A percentile compares a stretch with the other conserved stretches of the same genome.
Evolutionary conservation across 53 echinoderm and acorn worm species (phyloP).

Genomic region (Pentamera pediparva): DNA sequence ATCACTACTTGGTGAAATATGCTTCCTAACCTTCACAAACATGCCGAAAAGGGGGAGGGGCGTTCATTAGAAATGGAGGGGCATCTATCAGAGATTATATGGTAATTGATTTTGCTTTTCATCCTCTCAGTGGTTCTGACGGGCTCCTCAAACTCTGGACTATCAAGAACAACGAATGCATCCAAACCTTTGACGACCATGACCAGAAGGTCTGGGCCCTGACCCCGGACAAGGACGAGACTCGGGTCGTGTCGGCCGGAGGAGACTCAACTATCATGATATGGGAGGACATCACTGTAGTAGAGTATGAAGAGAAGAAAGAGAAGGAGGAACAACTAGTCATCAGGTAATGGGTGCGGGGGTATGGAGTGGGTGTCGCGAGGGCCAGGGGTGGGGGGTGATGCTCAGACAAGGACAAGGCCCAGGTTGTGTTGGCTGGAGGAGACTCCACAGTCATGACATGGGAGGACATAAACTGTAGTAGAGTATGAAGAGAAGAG

Average conservation of each 20-base stretch:
- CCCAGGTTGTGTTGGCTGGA: constrained; percentile 60
- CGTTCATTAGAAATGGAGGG: background rate
- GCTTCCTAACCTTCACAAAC: too few relatives aligned
- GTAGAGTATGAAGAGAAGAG: constrained; percentile 76
- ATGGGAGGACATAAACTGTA: constrained; percentile 92
- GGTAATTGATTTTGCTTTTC: background rate
- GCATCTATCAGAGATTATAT: too few relatives aligned
- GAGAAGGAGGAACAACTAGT: constrained; percentile 84
- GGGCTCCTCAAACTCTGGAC: constrained; percentile 96
- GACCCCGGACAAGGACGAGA: constrained; percentile 46
- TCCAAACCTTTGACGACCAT: constrained; percentile 85
- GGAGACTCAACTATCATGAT: constrained; percentile 74
- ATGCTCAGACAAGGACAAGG: constrained; percentile 48
- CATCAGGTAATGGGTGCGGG: constrained; percentile 55
- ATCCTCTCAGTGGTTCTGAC: constrained; percentile 75
- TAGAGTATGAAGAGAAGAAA: constrained; percentile 74
- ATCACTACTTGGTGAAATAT: too few relatives aligned
- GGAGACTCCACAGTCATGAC: constrained; percentile 72
- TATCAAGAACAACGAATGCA: constrained; percentile 91
- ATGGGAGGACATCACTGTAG: constrained; percentile 91
- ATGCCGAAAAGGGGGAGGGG: too few relatives aligned
- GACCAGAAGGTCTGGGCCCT: constrained; percentile 86
- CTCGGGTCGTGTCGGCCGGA: constrained; percentile 61
- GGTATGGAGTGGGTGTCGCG: constrained; percentile 28
- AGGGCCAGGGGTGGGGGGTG: constrained; percentile 80